Percentiles rank a stretch among this genome's conserved stretches.
phyloP scores from a whole-genome alignment of 1,140 invertebrate genomes.

The Orchestia grillus region DNA sequence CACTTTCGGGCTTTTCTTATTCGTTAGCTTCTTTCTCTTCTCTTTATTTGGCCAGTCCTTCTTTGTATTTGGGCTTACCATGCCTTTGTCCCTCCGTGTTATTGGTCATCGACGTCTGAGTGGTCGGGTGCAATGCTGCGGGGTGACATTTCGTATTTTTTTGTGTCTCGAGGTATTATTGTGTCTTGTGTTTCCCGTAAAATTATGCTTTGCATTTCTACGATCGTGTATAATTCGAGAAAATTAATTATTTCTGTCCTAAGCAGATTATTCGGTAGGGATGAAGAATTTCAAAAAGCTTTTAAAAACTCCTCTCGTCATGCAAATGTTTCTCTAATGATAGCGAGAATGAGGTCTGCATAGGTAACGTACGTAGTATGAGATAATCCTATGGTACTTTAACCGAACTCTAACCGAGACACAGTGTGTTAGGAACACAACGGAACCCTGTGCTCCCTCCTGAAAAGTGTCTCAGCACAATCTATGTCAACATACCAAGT shows the following conservation, averaged over 20 bases:
- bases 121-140: background rate
- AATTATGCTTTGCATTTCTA: background rate
- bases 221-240: background rate
- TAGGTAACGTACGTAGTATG: too few species aligned
- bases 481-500: too few species aligned
- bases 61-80: background rate
- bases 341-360: too few species aligned
- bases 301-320: too few species aligned
- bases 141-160: background rate
- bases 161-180: background rate
- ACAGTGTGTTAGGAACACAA: too few species aligned
- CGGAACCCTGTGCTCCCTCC: too few species aligned
- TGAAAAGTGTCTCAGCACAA: too few species aligned
- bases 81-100: background rate
- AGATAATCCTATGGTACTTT: too few species aligned
- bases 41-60: background rate
- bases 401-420: too few species aligned
- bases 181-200: background rate
- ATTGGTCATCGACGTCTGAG: background rate
- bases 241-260: background rate
- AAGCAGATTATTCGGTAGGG: background rate
- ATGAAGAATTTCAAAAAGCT: background rate
- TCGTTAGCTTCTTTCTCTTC: background rate
- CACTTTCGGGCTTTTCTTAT: constrained; percentile 24
- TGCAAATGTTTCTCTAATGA: too few species aligned